Evolutionary conservation across 2,888 invertebrate species (phyloP).

Genomic region (Pseudeuparius sepicola): DNA sequence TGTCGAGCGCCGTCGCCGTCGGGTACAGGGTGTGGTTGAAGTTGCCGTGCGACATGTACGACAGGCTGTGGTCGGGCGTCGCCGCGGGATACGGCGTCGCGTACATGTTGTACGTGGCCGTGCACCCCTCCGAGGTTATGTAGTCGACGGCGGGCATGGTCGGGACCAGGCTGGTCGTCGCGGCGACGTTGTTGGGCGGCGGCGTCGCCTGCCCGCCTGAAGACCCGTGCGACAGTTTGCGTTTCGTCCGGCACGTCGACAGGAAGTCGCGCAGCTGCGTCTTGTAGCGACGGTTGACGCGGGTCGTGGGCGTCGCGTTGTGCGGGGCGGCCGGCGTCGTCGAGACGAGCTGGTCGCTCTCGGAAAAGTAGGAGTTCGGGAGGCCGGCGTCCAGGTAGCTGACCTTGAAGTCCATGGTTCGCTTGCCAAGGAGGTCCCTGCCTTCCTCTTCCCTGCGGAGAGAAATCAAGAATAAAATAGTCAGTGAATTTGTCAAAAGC

Average conservation of each 20-base stretch:
- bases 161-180: slow-evolving; percentile 42
- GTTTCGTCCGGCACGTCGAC: slow-evolving; percentile 67
- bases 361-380: slow-evolving; percentile 83
- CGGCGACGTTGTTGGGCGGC: slow-evolving; percentile 35
- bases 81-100: slow-evolving; percentile 68
- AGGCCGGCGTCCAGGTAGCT: slow-evolving; percentile 93
- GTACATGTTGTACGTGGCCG: slow-evolving; percentile 52
- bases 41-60: slow-evolving; percentile 57
- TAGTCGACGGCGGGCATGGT: slow-evolving; percentile 56
- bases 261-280: slow-evolving; percentile 87
- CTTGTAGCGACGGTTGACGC: slow-evolving; percentile 80
- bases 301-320: slow-evolving; percentile 46
- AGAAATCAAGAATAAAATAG: no score
- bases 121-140: slow-evolving; percentile 51
- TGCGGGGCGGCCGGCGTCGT: slow-evolving; percentile 52
- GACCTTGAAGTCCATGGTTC: slow-evolving; percentile 98
- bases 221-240: slow-evolving; percentile 36
- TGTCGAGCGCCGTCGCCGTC: slow-evolving; percentile 42
- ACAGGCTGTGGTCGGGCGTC: slow-evolving; percentile 49
- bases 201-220: slow-evolving; percentile 36
- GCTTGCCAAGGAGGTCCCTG: slow-evolving; percentile 88
- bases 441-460: slow-evolving; percentile 99
- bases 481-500: no score
- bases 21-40: slow-evolving; percentile 53
- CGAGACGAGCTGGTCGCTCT: slow-evolving; percentile 61